A percentile compares a stretch with the other conserved stretches of the same genome.
Conservation (phyloP, 2,888 invertebrate genomes). For the Drosophila fulvimacula region DNA sequence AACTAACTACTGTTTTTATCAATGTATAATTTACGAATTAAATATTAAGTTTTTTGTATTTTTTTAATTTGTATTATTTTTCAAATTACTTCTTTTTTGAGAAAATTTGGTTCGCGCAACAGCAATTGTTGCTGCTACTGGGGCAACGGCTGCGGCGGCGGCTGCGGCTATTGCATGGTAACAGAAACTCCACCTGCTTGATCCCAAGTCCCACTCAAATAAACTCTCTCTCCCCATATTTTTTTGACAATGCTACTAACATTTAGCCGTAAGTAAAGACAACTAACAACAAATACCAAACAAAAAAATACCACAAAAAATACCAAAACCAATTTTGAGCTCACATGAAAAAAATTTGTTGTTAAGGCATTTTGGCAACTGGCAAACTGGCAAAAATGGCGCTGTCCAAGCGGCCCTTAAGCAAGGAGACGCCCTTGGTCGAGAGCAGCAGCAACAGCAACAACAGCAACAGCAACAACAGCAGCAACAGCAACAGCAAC, state of each 20-base stretch:
- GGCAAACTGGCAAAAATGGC: constrained; percentile 76
- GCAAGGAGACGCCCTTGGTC: constrained; percentile 83
- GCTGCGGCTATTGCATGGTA: constrained; percentile 3
- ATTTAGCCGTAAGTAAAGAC: constrained; percentile 44
- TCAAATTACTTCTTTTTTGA: neutral
- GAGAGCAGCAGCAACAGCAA: constrained; percentile 76
- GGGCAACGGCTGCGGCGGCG: neutral
- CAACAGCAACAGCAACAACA: constrained; percentile 55
- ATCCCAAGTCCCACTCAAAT: constrained; percentile 7
- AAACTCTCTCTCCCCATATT: neutral
- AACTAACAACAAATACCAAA: constrained; percentile 41
- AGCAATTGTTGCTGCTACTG: constrained; percentile 1
- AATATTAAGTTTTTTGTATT: neutral
- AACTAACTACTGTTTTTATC: neutral
- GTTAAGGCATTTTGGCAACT: constrained; percentile 52
- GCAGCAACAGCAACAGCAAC: constrained; percentile 47
- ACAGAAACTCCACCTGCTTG: neutral
- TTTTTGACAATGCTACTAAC: constrained; percentile 26
- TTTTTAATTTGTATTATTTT: neutral
- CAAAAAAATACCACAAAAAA: constrained; percentile 15
- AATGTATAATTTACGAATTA: neutral
- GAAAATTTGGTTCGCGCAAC: neutral
- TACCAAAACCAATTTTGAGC: constrained; percentile 31
- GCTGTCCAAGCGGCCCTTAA: constrained; percentile 84
- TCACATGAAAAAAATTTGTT: constrained; percentile 47